Evolutionary conservation across 2,113 vertebrate species (phyloP).

Genomic region (Tretioscincus oriximinensis): DNA sequence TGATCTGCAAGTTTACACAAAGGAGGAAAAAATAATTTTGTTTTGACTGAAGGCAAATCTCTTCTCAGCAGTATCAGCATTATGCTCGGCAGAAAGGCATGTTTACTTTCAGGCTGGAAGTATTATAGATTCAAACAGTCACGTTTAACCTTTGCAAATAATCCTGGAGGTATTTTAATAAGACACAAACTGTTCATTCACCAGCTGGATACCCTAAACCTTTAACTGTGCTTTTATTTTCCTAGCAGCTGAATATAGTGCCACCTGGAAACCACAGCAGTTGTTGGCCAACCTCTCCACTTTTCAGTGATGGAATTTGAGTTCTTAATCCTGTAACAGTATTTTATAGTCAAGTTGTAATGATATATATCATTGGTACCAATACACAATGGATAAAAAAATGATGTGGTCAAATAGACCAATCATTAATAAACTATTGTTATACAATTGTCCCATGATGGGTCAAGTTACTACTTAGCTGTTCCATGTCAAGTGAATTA

Average conservation of each 20-base stretch:
- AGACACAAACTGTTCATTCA: conserved; percentile 15
- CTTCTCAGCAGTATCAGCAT: conserved; percentile 1
- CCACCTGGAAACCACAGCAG: neutral
- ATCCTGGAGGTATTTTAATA: conserved; percentile 26
- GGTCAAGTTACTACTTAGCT: no score
- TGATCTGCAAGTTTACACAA: conserved; percentile 6
- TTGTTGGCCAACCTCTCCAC: neutral
- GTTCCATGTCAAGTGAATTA: no score
- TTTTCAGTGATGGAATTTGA: neutral
- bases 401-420: no score
- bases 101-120: conserved; percentile 12
- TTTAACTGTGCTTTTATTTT: neutral
- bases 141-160: conserved; percentile 22
- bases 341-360: neutral
- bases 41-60: neutral
- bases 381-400: no score
- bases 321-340: neutral
- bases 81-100: neutral
- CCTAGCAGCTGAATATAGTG: conserved; percentile 6
- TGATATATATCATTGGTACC: neutral
- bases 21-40: conserved; percentile 1
- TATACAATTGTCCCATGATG: no score
- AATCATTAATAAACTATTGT: no score
- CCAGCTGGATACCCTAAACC: neutral
- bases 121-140: conserved; percentile 17